Conservation (phyloP, 2,797 vertebrate genomes). For the Bradypodion pumilum region DNA sequence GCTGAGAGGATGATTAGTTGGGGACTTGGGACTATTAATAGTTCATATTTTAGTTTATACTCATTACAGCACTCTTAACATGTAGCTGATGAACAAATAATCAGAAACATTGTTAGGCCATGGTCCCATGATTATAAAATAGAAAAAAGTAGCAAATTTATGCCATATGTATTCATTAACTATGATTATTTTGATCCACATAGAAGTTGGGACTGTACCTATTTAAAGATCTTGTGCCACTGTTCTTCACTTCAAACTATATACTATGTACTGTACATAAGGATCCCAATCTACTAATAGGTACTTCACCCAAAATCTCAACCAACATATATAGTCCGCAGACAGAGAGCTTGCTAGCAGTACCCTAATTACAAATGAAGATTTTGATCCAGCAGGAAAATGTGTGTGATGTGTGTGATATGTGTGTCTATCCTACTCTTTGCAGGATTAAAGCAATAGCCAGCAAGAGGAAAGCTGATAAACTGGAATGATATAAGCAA, state of each 20-base stretch:
- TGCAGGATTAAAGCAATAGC: neutral
- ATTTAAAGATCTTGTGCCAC: neutral
- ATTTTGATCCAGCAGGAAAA: neutral
- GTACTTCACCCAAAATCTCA: neutral
- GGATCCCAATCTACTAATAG: neutral
- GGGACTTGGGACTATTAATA: slow-evolving; percentile 13
- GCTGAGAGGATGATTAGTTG: slow-evolving; percentile 33
- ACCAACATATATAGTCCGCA: neutral
- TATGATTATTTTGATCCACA: neutral
- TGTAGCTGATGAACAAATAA: slow-evolving; percentile 14
- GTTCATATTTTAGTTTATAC: neutral
- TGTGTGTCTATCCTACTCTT: neutral
- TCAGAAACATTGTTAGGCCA: neutral
- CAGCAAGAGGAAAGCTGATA: neutral
- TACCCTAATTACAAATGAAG: neutral
- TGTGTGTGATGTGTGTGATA: neutral
- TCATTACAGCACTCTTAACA: neutral
- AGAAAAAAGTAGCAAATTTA: neutral
- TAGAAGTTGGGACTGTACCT: neutral
- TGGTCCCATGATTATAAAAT: neutral
- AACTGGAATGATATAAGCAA: neutral
- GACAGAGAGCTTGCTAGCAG: neutral
- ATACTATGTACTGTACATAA: neutral
- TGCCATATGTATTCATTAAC: neutral
- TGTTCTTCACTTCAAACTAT: neutral